phyloP scores from a whole-genome alignment of 2,797 vertebrate species.

The Siniperca scherzeri region DNA sequence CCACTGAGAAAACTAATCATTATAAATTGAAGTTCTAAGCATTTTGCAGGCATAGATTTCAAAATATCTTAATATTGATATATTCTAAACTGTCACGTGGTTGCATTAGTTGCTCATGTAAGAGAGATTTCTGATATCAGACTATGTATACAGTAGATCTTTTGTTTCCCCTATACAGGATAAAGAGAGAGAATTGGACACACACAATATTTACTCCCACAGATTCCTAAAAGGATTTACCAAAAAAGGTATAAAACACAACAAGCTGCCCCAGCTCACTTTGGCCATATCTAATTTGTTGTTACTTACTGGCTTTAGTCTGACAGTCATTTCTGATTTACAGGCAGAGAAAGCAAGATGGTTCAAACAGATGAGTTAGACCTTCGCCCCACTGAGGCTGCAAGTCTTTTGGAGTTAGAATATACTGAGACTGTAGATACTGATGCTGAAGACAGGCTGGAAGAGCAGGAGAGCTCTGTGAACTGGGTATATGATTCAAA shows the following conservation, averaged over 20 bases:
- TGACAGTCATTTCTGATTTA: constrained; percentile 23
- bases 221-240: constrained; percentile 72
- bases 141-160: neutral
- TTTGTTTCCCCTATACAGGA: constrained; percentile 73
- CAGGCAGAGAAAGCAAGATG: constrained; percentile 60
- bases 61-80: neutral
- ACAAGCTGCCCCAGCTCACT: neutral
- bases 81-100: neutral
- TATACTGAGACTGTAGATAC: neutral
- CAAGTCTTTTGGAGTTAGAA: neutral
- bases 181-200: constrained; percentile 81
- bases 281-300: constrained; percentile 1
- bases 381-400: neutral
- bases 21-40: neutral
- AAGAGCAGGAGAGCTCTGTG: constrained; percentile 4
- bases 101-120: neutral
- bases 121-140: neutral
- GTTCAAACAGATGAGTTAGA: constrained; percentile 61
- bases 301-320: neutral
- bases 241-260: constrained; percentile 49
- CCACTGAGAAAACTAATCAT: neutral
- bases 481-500: constrained; percentile 24
- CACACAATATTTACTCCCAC: constrained; percentile 86
- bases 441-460: constrained; percentile 6
- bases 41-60: neutral